phyloP scores from a whole-genome alignment of 2,113 vertebrate genomes.

The Thomomys bottae region DNA sequence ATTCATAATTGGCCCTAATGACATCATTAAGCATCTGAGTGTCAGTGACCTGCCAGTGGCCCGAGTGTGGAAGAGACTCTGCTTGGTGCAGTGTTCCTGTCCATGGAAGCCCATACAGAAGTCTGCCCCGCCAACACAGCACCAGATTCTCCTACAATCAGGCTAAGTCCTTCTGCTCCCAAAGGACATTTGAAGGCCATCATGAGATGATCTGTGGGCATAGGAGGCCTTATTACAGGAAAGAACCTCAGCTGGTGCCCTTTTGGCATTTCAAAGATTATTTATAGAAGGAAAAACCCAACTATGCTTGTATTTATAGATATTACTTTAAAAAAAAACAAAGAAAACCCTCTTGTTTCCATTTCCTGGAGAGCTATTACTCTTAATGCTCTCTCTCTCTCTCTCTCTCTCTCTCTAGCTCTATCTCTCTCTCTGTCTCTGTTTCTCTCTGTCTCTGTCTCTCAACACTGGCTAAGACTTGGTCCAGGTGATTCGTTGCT shows the following conservation, averaged over 20 bases:
- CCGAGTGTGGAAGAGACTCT: too few relatives aligned
- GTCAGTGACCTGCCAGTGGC: too few relatives aligned
- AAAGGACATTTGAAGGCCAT: slow-evolving; percentile 97
- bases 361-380: background rate
- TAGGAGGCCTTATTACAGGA: background rate
- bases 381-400: slow-evolving; percentile 12
- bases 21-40: too few relatives aligned
- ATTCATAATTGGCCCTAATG: too few relatives aligned
- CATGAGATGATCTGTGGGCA: slow-evolving; percentile 67
- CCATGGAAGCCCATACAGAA: slow-evolving; percentile 95
- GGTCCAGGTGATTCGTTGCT: background rate
- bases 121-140: slow-evolving; percentile 98
- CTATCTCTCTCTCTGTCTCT: slow-evolving; percentile 45
- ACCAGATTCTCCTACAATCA: slow-evolving; percentile 96
- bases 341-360: too few relatives aligned
- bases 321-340: too few relatives aligned
- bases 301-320: too few relatives aligned
- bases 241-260: too few relatives aligned
- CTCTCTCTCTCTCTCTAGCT: slow-evolving; percentile 39
- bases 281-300: too few relatives aligned
- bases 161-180: slow-evolving; percentile 93
- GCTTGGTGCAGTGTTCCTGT: slow-evolving; percentile 78
- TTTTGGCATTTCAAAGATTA: too few relatives aligned
- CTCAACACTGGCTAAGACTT: background rate
- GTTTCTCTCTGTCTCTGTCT: slow-evolving; percentile 35